phyloP scores from a whole-genome alignment of 2,113 vertebrate species.

The Oophaga pumilio region DNA sequence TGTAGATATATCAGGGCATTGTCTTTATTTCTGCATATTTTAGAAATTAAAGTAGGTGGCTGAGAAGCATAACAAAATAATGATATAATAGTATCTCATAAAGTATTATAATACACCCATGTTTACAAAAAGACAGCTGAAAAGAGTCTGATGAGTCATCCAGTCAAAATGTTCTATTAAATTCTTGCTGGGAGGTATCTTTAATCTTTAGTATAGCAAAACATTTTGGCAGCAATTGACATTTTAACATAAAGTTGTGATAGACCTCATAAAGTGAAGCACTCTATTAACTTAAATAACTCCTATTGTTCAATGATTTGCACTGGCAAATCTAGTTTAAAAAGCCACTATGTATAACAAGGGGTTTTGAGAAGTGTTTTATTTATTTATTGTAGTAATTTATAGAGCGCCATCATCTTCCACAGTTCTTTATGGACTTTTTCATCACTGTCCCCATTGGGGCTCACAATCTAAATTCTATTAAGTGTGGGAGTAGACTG shows the following conservation, averaged over 20 bases:
- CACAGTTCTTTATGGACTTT: too few relatives aligned
- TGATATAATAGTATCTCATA: constrained; percentile 36
- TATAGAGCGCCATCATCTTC: too few relatives aligned
- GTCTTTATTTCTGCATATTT: neutral
- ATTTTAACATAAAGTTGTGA: constrained; percentile 6
- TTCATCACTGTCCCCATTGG: too few relatives aligned
- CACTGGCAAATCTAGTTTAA: neutral
- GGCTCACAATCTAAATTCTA: too few relatives aligned
- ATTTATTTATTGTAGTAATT: neutral
- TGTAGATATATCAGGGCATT: neutral
- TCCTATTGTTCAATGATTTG: neutral
- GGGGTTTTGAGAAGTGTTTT: neutral
- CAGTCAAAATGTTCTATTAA: constrained; percentile 27
- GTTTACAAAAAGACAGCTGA: neutral
- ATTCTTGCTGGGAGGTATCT: constrained; percentile 34
- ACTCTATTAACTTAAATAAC: constrained; percentile 26
- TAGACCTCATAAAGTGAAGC: constrained; percentile 3
- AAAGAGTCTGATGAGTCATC: constrained; percentile 26
- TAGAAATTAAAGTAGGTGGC: neutral
- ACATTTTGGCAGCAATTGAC: constrained; percentile 23
- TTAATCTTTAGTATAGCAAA: constrained; percentile 17
- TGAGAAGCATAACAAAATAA: neutral
- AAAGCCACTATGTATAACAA: neutral
- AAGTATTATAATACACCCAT: neutral
- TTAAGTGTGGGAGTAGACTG: too few relatives aligned